Evolutionary conservation across 2,797 vertebrate species (phyloP).

Genomic region (Agapornis canus): DNA sequence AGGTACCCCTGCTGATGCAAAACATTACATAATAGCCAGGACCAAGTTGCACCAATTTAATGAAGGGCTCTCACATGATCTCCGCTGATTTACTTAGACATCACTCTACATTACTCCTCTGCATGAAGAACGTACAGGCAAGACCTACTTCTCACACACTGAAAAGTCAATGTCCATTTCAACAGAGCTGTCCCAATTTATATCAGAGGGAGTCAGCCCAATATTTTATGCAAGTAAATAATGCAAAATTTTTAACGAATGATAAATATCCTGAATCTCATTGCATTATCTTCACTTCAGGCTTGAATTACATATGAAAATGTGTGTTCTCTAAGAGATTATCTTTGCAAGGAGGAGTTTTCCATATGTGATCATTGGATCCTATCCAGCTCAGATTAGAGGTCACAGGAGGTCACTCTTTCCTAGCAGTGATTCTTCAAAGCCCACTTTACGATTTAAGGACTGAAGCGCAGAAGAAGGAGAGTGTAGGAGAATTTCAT

Average conservation of each 20-base stretch:
- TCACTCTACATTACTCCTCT: background rate
- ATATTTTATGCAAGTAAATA: background rate
- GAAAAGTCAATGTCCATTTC: background rate
- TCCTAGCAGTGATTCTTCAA: background rate
- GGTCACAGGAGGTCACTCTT: background rate
- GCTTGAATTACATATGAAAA: background rate
- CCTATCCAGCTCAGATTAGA: background rate
- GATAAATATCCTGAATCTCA: background rate
- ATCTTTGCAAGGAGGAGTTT: background rate
- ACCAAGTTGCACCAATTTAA: background rate
- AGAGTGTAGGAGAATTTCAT: background rate
- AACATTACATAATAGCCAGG: background rate
- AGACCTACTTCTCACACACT: background rate
- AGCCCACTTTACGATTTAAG: background rate
- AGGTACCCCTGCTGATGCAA: background rate
- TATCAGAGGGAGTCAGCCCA: background rate
- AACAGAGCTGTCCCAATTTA: background rate
- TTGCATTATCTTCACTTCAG: background rate
- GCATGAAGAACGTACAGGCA: background rate
- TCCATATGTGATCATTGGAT: background rate
- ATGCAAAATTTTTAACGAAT: background rate
- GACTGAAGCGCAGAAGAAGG: background rate
- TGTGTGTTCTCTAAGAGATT: background rate
- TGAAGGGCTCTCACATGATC: background rate
- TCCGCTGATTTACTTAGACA: background rate